Base-by-base conservation (phyloP, 2,797 vertebrate genomes). In the Rallus crepitans region DNA sequence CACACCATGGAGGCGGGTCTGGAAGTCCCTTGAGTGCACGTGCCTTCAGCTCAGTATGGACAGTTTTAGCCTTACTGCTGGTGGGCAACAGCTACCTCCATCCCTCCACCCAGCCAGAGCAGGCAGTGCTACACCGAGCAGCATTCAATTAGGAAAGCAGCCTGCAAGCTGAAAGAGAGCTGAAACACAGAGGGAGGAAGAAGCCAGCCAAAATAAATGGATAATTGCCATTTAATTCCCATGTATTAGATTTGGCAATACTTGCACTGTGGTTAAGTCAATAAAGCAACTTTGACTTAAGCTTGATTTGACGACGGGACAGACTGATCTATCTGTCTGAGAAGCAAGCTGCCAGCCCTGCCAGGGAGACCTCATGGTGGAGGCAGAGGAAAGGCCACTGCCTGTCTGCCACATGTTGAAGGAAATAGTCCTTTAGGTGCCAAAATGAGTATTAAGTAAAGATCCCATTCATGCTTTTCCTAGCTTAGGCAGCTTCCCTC, bases 191-290 rank as follows among this genome's bases (percentile, higher is more conserved):
- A 71, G 66, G 52, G 86, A 93, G 85, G 90, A 95, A 94, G 83
- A 59, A 92, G 95, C 86, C 89, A 96, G 76, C 76, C 89, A 75
- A 91, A 83, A 94, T 59, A 96, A 93, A 92, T 69, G 65, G 93
- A 59, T 93, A 96, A 96, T 93, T 93, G 92, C 82, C 91, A 96
- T 95, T 96, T 96, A 95, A 97, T 94, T 94, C 87, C 82, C 21
- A 14, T 0, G 1, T 89, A 92, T 94, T 96, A 93, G 79, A 95
- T 95, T 63, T 96, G 94, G 95, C 94, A 93, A 96, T 79, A 55
- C 81, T 93, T 9, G 3, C 70, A 69, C 68, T 73, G 50, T 0
- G 0, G 78, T 48, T 93, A 91, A 96, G 94, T 92, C 87, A 92
- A 95, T 95, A 91, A 93, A 69, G 59, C 69, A 82, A 90, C 89